Conservation (phyloP, 2,888 invertebrate species). For the Xiphydria camelus region DNA sequence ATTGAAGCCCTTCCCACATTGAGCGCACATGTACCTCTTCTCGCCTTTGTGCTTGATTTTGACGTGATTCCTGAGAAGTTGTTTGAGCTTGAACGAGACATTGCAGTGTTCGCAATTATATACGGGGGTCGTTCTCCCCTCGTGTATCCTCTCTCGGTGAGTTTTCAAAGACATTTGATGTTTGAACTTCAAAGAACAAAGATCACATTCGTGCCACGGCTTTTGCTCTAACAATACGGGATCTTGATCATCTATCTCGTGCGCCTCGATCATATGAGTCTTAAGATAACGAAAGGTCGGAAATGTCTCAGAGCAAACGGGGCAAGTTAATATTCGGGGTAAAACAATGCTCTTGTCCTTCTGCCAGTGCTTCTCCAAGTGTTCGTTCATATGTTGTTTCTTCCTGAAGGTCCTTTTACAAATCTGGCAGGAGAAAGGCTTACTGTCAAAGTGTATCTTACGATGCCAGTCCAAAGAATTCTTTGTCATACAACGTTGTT, state of each 20-base stretch:
- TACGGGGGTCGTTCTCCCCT: slow-evolving; percentile 25
- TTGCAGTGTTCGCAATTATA: slow-evolving; percentile 29
- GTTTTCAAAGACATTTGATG: slow-evolving; percentile 37
- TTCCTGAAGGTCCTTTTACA: slow-evolving; percentile 34
- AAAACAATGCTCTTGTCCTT: slow-evolving; percentile 26
- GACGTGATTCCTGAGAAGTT: slow-evolving; percentile 31
- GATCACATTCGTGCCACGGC: slow-evolving; percentile 29
- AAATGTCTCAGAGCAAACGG: slow-evolving; percentile 25
- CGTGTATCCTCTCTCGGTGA: slow-evolving; percentile 31
- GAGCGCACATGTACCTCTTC: slow-evolving; percentile 33
- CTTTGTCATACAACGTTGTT: slow-evolving; percentile 28
- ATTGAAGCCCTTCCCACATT: slow-evolving; percentile 31
- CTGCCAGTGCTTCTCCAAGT: slow-evolving; percentile 38
- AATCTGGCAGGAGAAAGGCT: slow-evolving; percentile 28
- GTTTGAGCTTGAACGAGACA: slow-evolving; percentile 26
- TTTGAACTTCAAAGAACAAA: slow-evolving; percentile 34
- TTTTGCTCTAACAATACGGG: slow-evolving; percentile 30
- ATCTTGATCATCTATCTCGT: slow-evolving; percentile 28
- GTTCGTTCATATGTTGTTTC: slow-evolving; percentile 37
- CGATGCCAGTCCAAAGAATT: slow-evolving; percentile 31
- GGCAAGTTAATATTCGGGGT: slow-evolving; percentile 27
- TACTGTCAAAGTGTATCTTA: slow-evolving; percentile 28
- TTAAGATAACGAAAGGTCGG: slow-evolving; percentile 34
- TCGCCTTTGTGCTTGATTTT: slow-evolving; percentile 31
- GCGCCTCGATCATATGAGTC: slow-evolving; percentile 28